A percentile compares a stretch with the other conserved stretches of the same genome.
Conservation (phyloP, 2,797 vertebrate genomes). For the Pseudomugil gertrudae region DNA sequence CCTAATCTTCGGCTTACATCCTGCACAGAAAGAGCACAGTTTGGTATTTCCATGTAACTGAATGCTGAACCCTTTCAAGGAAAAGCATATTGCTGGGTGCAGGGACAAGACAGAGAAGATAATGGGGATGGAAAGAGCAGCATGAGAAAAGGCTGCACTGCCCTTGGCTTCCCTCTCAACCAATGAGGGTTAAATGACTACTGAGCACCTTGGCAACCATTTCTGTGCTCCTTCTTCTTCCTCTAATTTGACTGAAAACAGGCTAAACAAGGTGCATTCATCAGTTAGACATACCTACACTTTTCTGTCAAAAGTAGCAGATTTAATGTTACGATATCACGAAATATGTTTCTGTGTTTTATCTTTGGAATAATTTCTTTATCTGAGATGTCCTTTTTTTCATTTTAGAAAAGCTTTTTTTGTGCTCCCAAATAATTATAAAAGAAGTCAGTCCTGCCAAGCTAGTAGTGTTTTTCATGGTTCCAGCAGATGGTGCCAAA, state of each 20-base stretch:
- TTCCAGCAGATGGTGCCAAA: slow-evolving; percentile 74
- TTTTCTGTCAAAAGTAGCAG: slow-evolving; percentile 26
- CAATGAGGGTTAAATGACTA: slow-evolving; percentile 78
- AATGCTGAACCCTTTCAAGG: slow-evolving; percentile 60
- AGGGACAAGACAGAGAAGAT: slow-evolving; percentile 66
- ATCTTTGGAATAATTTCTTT: not conserved
- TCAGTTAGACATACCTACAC: slow-evolving; percentile 23
- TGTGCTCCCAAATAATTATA: not conserved
- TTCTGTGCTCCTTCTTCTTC: slow-evolving; percentile 52
- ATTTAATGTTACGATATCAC: slow-evolving; percentile 5
- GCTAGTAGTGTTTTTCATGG: slow-evolving; percentile 20
- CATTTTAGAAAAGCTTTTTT: not conserved
- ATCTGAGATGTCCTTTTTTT: not conserved
- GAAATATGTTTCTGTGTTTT: slow-evolving; percentile 9
- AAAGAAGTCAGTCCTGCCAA: not conserved
- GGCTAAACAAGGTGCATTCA: slow-evolving; percentile 45
- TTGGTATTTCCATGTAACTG: slow-evolving; percentile 75
- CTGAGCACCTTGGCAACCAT: slow-evolving; percentile 78
- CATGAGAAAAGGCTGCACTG: slow-evolving; percentile 67
- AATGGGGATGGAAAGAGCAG: slow-evolving; percentile 73
- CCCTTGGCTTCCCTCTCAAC: slow-evolving; percentile 67
- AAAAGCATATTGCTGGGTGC: slow-evolving; percentile 48
- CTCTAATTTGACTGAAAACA: slow-evolving; percentile 52
- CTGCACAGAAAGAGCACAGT: slow-evolving; percentile 56
- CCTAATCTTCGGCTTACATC: slow-evolving; percentile 56